Evolutionary conservation across 2,797 vertebrate genomes (phyloP).

Genomic region (Myripristis jacobus): DNA sequence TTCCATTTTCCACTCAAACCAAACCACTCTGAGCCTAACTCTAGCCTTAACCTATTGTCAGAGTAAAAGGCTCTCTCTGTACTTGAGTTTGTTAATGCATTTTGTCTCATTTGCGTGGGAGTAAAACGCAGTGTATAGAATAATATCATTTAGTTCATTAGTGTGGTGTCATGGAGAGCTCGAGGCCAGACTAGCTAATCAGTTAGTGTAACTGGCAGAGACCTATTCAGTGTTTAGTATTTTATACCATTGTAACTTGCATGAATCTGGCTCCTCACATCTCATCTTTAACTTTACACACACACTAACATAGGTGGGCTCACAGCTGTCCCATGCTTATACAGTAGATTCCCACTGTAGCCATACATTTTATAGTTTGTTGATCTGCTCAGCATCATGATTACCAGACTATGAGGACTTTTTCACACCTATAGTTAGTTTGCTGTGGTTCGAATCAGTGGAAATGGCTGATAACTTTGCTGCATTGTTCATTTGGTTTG

Average conservation of each 20-base stretch:
- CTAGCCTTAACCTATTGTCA: not conserved
- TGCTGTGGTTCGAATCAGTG: no score
- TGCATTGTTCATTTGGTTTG: no score
- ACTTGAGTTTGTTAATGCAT: not conserved
- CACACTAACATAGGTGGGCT: not conserved
- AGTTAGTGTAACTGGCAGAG: not conserved
- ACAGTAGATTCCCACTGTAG: no score
- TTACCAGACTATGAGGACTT: no score
- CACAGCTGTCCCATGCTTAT: no score
- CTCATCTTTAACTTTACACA: not conserved
- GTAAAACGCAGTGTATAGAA: not conserved
- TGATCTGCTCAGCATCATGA: no score
- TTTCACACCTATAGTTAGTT: no score
- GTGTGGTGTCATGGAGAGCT: not conserved
- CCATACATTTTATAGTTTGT: no score
- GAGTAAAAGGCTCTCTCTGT: not conserved
- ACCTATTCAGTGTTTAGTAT: not conserved
- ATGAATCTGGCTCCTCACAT: not conserved
- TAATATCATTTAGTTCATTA: not conserved
- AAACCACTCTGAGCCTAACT: not conserved
- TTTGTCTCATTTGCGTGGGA: not conserved
- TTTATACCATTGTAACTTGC: not conserved
- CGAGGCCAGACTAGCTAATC: not conserved
- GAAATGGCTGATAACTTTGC: no score
- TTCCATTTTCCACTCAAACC: constrained; percentile 15